Evolutionary conservation across 2,888 invertebrate species (phyloP).

Genomic region (Trichogramma evanescens): DNA sequence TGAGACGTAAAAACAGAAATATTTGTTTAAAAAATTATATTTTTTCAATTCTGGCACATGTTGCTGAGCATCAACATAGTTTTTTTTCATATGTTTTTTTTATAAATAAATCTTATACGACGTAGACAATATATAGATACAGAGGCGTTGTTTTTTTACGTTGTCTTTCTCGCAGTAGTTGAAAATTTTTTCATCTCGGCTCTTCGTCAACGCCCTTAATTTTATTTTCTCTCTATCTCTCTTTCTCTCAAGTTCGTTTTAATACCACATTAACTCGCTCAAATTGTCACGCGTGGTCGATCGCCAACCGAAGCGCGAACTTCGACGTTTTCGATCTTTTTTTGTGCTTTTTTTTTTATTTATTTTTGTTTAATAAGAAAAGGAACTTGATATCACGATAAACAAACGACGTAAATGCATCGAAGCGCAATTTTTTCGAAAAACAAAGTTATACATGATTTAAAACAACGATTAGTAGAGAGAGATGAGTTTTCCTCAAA

Average conservation of each 20-base stretch:
- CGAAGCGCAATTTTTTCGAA: slow-evolving; percentile 2
- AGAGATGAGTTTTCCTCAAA: slow-evolving; percentile 10
- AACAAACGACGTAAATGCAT: slow-evolving; percentile 20
- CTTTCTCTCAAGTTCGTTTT: not conserved
- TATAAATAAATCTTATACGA: slow-evolving; percentile 47
- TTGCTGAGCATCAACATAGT: slow-evolving; percentile 46
- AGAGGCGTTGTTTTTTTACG: slow-evolving; percentile 20
- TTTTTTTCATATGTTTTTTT: slow-evolving; percentile 19
- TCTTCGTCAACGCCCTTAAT: not conserved
- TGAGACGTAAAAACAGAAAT: slow-evolving; percentile 14
- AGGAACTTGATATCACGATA: slow-evolving; percentile 21
- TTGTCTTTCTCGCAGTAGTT: slow-evolving; percentile 10
- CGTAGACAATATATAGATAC: slow-evolving; percentile 33
- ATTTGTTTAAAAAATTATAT: slow-evolving; percentile 46
- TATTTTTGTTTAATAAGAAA: slow-evolving; percentile 7
- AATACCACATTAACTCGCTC: not conserved
- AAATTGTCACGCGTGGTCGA: not conserved
- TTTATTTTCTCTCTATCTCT: slow-evolving; percentile 1
- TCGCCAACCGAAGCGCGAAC: not conserved
- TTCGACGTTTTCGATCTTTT: slow-evolving; percentile 9
- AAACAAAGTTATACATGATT: too few species aligned
- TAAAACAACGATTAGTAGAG: slow-evolving; percentile 8
- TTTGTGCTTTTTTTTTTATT: slow-evolving; percentile 5
- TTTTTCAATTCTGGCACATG: slow-evolving; percentile 46
- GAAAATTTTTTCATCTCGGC: slow-evolving; percentile 7